Evolutionary conservation across 2,113 vertebrate genomes (phyloP).

Genomic region (Solea solea): DNA sequence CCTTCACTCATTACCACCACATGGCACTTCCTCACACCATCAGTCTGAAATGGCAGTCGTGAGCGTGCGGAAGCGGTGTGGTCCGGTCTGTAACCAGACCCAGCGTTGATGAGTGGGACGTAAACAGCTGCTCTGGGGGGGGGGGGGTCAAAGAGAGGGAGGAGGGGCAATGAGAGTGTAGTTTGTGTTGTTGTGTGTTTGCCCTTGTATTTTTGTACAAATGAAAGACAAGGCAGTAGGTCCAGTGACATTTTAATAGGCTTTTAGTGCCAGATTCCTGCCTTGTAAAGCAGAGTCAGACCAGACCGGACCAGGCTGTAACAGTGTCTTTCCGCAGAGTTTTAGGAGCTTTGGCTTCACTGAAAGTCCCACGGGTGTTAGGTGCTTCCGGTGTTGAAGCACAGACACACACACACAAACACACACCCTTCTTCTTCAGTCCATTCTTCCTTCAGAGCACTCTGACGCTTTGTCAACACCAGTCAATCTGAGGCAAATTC

Average conservation of each 20-base stretch:
- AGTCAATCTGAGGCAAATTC: conserved; percentile 63
- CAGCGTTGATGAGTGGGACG: conserved; percentile 52
- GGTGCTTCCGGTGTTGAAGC: conserved; percentile 48
- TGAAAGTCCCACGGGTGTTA: conserved; percentile 76
- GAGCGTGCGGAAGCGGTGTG: conserved; percentile 18
- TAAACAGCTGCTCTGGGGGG: conserved; percentile 63
- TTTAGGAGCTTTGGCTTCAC: conserved; percentile 48
- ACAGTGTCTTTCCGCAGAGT: conserved; percentile 42
- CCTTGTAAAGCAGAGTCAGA: neutral
- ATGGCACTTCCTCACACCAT: conserved; percentile 52
- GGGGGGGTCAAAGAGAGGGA: neutral
- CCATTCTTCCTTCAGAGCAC: conserved; percentile 50
- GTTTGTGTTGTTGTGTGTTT: neutral
- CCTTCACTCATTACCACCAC: conserved; percentile 49
- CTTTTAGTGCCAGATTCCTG: conserved; percentile 40
- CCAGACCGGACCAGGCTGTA: conserved; percentile 19
- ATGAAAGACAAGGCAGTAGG: conserved; percentile 24
- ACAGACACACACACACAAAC: neutral
- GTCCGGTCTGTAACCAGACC: conserved; percentile 49
- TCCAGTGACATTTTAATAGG: conserved; percentile 59
- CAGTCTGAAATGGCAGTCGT: conserved; percentile 18
- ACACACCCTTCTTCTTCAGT: conserved; percentile 18
- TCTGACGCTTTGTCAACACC: conserved; percentile 62
- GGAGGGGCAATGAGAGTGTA: conserved; percentile 3
- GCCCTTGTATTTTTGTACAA: conserved; percentile 13